Percentiles rank a stretch among this genome's conserved stretches.
Conservation (phyloP, 2,888 invertebrate species). For the Diplazon laetatorius region DNA sequence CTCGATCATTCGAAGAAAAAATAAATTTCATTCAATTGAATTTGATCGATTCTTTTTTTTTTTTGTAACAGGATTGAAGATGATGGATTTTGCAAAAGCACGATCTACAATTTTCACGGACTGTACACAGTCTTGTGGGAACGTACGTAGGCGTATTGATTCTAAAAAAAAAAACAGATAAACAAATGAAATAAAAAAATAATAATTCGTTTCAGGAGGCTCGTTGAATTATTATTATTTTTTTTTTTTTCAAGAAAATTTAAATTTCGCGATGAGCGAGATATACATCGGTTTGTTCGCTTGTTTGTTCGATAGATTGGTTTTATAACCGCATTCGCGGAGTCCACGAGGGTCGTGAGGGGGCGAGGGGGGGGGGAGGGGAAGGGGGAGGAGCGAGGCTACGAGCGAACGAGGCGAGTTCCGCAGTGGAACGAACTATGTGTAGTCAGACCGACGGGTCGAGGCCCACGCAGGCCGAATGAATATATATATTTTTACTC, state of each 20-base stretch:
- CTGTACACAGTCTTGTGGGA: no score
- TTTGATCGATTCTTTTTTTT: no score
- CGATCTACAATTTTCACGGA: no score
- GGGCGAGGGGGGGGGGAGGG: not conserved
- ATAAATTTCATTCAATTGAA: no score
- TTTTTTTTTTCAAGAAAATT: slow-evolving; percentile 8
- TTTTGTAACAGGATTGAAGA: no score
- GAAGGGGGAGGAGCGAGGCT: slow-evolving; percentile 1
- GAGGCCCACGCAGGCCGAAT: no score
- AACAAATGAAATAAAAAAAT: no score
- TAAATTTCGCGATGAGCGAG: not conserved
- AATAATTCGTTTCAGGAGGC: not conserved
- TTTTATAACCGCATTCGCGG: slow-evolving; percentile 25
- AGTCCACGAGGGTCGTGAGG: not conserved
- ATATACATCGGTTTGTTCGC: not conserved
- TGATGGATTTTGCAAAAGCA: no score
- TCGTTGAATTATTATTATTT: slow-evolving; percentile 2
- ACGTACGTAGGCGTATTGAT: no score
- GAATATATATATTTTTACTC: no score
- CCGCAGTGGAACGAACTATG: slow-evolving; percentile 6
- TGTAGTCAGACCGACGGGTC: slow-evolving; percentile 16
- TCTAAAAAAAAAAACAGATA: no score
- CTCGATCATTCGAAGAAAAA: no score
- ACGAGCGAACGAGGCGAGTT: slow-evolving; percentile 7
- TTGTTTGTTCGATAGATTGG: slow-evolving; percentile 52